Conservation (phyloP, 1,140 invertebrate genomes). For the Drosophila busckii region DNA sequence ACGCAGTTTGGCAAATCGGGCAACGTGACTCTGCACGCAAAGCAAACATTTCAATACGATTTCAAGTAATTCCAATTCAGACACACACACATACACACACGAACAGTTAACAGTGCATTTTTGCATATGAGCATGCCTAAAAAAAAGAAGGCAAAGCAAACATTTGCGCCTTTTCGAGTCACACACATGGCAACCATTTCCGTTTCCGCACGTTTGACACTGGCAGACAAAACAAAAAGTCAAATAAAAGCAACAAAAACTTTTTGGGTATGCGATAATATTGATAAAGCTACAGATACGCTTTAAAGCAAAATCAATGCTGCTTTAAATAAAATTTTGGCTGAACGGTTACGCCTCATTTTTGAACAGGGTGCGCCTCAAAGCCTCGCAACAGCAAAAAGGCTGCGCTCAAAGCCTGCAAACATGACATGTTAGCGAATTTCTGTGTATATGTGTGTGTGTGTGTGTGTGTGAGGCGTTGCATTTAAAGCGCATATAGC, state of each 20-base stretch:
- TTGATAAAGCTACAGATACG: not conserved
- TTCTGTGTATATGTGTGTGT: too few relatives aligned
- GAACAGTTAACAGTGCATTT: conserved; percentile 32
- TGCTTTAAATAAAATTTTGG: too few relatives aligned
- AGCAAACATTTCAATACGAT: conserved; percentile 75
- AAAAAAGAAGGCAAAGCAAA: conserved; percentile 43
- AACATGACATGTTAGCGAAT: too few relatives aligned
- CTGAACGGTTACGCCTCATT: too few relatives aligned
- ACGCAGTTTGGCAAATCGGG: conserved; percentile 36
- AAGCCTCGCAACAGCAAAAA: conserved; percentile 67
- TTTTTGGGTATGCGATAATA: not conserved
- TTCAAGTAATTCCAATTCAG: conserved; percentile 64
- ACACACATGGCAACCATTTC: conserved; percentile 60
- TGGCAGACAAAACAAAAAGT: conserved; percentile 41
- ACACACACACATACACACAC: conserved; percentile 25
- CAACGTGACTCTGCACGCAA: conserved; percentile 61
- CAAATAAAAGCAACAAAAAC: conserved; percentile 14
- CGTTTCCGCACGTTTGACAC: conserved; percentile 73
- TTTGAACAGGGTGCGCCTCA: too few relatives aligned
- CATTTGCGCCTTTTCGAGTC: conserved; percentile 42
- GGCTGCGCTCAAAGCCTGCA: too few relatives aligned
- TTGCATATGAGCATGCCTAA: conserved; percentile 58
- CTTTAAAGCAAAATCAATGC: not conserved
- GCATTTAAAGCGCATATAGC: conserved; percentile 38
- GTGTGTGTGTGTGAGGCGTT: conserved; percentile 29